phyloP scores from a whole-genome alignment of 2,113 vertebrate genomes.

The Xenus cinereus region DNA sequence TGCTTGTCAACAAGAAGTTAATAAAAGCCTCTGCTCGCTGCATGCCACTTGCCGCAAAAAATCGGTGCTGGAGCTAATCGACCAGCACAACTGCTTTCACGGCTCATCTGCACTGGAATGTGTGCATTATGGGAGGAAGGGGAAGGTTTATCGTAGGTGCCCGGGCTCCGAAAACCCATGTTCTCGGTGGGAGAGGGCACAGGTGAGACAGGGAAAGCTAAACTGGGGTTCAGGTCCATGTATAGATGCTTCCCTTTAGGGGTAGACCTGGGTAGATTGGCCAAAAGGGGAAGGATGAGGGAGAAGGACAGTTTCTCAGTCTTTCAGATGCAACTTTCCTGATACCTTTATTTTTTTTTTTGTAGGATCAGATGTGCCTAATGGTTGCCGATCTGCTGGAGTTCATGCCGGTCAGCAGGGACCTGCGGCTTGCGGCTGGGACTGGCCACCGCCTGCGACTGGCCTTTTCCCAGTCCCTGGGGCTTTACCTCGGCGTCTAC shows the following conservation, averaged over 20 bases:
- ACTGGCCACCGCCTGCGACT: constrained; percentile 83
- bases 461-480: constrained; percentile 81
- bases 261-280: background rate
- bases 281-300: background rate
- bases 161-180: accelerated
- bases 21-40: background rate
- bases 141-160: background rate
- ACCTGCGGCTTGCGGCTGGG: constrained; percentile 75
- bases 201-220: background rate
- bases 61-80: background rate
- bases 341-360: background rate
- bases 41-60: background rate
- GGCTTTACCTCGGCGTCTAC: constrained; percentile 87
- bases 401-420: constrained; percentile 83
- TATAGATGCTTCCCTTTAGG: accelerated
- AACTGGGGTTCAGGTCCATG: accelerated
- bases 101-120: constrained; percentile 35
- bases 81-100: background rate
- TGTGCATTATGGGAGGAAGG: background rate
- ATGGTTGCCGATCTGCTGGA: constrained; percentile 90
- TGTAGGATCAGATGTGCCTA: constrained; percentile 89
- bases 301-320: background rate
- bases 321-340: background rate
- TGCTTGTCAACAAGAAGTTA: background rate
- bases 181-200: background rate